Evolutionary conservation across 2,113 vertebrate species (phyloP), one percentile per base, ranked within the genome.

Genomic region (Dipodomys spectabilis): DNA sequence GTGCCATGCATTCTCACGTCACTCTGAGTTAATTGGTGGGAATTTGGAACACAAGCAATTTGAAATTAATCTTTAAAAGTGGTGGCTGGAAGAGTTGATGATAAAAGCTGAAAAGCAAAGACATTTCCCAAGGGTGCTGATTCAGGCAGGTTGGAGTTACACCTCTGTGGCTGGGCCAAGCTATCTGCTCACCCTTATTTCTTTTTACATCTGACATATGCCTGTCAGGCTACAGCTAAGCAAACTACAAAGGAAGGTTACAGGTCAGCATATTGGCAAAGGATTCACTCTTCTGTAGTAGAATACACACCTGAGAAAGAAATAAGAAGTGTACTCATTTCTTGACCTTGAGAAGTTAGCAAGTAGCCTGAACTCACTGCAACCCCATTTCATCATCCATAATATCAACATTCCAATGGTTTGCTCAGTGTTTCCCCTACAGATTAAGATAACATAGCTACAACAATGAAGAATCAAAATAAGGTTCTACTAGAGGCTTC

Each of bases 21-120:
- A 32, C 4, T 77, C 45, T 27, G 72, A 94, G 79, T 39, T 94
- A 77, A 92, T 88, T 92, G 78, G 69, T 81, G 53, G 71, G 78
- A 94, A 94, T 85, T 71, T 77, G 60, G 27, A 80, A 77, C 90
- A 83, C 11, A 86, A 79, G 25, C 69, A 91, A 62, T 95, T 94
- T 92, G 85, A 91, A 95, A 92, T 77, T 39, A 91, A 82, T 88
- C 74, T 49, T 64, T 95, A 82, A 32, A 95, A 81, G 71, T 57
- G 30, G 68, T 88, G 85, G 32, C 57, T 74, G 77, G 39, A 78
- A 35, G 0, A 39, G 62, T 68, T 78, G 83, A 39, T 30, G 57
- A 83, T 62, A 71, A 30, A 35, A 18, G 35, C 35, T 65, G 5
- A 57, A 79, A 87, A 82, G 49, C 5, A 75, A 22, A 23, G 11